phyloP scores from a whole-genome alignment of 2,113 vertebrate genomes.

The Psittacula cyanocephala region DNA sequence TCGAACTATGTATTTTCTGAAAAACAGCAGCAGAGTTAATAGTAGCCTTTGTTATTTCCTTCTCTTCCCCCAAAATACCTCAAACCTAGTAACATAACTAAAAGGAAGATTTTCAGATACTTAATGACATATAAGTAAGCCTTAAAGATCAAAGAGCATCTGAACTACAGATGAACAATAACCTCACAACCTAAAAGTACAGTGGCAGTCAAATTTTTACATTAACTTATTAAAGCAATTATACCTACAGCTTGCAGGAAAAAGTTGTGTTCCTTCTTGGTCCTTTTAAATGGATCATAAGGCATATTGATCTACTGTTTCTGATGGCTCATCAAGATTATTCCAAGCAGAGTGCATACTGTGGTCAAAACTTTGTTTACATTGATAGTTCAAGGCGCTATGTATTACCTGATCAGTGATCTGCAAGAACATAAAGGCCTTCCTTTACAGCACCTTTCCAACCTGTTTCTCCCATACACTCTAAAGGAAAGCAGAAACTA shows the following conservation, averaged over 20 bases:
- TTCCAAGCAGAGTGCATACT: constrained; percentile 8
- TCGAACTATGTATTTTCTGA: neutral
- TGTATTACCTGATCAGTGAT: neutral
- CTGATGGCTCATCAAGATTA: constrained; percentile 19
- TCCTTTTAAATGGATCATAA: neutral
- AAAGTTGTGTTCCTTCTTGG: neutral
- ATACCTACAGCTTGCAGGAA: neutral
- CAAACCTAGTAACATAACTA: neutral
- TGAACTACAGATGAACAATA: neutral
- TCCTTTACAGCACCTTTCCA: neutral
- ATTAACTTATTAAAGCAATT: neutral
- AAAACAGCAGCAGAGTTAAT: neutral
- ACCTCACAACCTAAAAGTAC: neutral
- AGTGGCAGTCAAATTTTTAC: neutral
- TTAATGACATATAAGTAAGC: neutral
- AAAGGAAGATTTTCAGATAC: neutral
- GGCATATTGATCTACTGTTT: neutral
- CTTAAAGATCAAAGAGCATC: neutral
- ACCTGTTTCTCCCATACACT: neutral
- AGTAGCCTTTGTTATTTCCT: neutral
- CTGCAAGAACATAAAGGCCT: neutral
- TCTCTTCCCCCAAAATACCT: neutral
- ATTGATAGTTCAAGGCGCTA: neutral
- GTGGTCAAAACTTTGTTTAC: neutral
- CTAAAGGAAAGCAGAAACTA: neutral